Conservation (phyloP, 2,888 invertebrate genomes). For the Ornithoptera priamus region DNA sequence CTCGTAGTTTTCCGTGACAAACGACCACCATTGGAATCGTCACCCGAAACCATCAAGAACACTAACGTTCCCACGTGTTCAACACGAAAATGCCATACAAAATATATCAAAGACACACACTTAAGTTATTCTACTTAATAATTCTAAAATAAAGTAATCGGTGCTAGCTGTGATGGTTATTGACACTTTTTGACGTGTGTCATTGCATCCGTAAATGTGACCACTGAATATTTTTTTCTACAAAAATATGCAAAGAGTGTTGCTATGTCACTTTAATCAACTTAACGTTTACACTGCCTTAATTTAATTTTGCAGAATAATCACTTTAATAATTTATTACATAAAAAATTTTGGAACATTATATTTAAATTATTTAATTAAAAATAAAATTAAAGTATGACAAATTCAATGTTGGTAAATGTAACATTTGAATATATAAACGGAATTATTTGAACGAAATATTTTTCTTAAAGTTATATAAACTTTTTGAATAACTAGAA, state of each 20-base stretch:
- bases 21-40: slow-evolving; percentile 81
- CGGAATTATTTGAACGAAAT: not conserved
- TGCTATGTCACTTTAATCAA: slow-evolving; percentile 2
- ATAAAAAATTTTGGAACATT: not conserved
- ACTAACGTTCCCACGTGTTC: slow-evolving; percentile 60
- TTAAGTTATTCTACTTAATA: slow-evolving; percentile 55
- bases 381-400: not conserved
- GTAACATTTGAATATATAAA: not conserved
- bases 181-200: slow-evolving; percentile 44
- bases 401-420: not conserved
- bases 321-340: too few relatives aligned
- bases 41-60: slow-evolving; percentile 80
- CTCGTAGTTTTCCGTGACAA: slow-evolving; percentile 84
- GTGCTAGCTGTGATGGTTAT: slow-evolving; percentile 46
- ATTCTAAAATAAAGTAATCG: slow-evolving; percentile 55
- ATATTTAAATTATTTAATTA: not conserved
- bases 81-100: slow-evolving; percentile 71
- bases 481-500: not conserved
- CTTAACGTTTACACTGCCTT: not conserved
- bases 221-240: slow-evolving; percentile 13
- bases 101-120: slow-evolving; percentile 64
- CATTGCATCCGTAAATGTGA: slow-evolving; percentile 19
- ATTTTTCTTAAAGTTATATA: not conserved
- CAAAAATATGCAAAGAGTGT: not conserved
- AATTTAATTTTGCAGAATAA: not conserved